A percentile compares a stretch with the other conserved stretches of the same genome.
phyloP scores from a whole-genome alignment of 2,113 vertebrate genomes.

The Actinemys pallida region DNA sequence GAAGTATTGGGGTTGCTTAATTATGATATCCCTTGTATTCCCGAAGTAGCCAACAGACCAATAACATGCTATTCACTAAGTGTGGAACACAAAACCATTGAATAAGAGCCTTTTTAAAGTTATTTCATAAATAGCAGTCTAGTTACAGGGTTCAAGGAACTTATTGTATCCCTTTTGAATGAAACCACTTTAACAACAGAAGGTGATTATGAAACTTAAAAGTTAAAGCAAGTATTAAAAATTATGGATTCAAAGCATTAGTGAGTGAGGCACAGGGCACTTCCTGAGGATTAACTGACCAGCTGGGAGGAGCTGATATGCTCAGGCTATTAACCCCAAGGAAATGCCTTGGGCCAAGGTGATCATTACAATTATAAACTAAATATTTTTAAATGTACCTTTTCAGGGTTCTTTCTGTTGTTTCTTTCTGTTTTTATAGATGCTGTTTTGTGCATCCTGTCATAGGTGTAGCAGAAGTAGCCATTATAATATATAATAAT shows the following conservation, averaged over 20 bases:
- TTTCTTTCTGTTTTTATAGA: accelerated
- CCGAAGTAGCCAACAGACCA: background rate
- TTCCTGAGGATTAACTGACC: background rate
- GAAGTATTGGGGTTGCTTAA: background rate
- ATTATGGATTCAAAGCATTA: accelerated
- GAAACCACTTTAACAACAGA: background rate
- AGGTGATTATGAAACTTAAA: background rate
- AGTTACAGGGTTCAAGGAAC: background rate
- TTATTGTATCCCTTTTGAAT: background rate
- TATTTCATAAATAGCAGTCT: background rate
- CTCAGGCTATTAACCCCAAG: background rate
- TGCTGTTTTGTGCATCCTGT: background rate
- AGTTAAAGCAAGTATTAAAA: background rate
- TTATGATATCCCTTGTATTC: constrained; percentile 1
- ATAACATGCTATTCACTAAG: background rate
- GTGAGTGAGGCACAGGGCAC: background rate
- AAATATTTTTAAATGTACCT: background rate
- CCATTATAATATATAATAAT: background rate
- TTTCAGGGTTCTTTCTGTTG: background rate
- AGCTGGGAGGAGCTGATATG: background rate
- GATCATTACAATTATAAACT: background rate
- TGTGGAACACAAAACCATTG: background rate
- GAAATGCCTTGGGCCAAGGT: background rate
- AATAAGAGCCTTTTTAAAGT: constrained; percentile 18
- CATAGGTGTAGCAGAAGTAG: background rate